phyloP scores from a whole-genome alignment of 2,113 vertebrate species.

The Otocyon megalotis region DNA sequence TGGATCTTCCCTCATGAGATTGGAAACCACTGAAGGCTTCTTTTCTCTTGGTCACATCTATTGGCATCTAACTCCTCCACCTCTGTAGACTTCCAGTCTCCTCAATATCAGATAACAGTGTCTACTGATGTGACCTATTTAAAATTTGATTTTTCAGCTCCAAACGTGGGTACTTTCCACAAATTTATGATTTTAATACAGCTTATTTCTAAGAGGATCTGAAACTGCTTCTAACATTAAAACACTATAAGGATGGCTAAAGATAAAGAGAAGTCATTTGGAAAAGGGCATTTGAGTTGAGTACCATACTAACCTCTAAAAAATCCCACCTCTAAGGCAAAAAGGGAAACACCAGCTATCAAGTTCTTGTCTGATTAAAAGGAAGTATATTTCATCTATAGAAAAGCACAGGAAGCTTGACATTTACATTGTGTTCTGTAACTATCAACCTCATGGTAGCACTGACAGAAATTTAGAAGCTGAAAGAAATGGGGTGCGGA shows the following conservation, averaged over 20 bases:
- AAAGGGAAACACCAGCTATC: constrained; percentile 32
- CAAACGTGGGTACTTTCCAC: constrained; percentile 49
- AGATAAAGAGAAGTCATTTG: constrained; percentile 51
- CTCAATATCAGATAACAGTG: neutral
- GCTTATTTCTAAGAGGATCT: constrained; percentile 58
- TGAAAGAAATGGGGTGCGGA: constrained; percentile 11
- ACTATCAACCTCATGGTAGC: constrained; percentile 12
- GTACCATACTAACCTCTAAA: neutral
- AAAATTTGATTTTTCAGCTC: constrained; percentile 48
- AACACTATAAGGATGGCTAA: constrained; percentile 40
- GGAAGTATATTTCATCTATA: constrained; percentile 41
- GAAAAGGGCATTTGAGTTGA: constrained; percentile 62
- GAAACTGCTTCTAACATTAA: constrained; percentile 60
- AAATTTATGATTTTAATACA: constrained; percentile 43
- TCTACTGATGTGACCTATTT: neutral
- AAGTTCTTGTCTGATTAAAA: constrained; percentile 39
- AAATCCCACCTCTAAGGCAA: constrained; percentile 56
- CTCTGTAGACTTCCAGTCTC: neutral
- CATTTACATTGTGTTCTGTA: constrained; percentile 61
- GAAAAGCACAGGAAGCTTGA: constrained; percentile 66
- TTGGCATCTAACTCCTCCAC: neutral
- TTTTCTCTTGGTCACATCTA: neutral
- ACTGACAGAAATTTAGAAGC: constrained; percentile 49
- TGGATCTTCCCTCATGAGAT: neutral
- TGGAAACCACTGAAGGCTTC: neutral